Conservation (phyloP, 2,888 invertebrate genomes). For the Troglohyphantes excavatus region DNA sequence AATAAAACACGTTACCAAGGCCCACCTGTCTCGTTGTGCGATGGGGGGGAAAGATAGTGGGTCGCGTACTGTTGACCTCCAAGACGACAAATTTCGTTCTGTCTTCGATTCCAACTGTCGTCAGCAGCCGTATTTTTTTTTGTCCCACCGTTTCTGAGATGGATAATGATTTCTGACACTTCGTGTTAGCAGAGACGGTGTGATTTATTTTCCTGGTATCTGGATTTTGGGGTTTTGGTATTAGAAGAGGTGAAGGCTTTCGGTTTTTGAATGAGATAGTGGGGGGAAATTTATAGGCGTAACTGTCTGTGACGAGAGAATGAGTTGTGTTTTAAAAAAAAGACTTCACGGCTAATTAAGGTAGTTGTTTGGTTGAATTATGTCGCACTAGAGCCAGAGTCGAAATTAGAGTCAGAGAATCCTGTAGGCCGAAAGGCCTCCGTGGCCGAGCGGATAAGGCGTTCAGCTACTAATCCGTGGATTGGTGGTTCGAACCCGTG, state of each 20-base stretch:
- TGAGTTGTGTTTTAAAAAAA: too few species aligned
- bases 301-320: too few species aligned
- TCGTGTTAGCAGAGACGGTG: conserved; percentile 30
- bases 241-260: conserved; percentile 14
- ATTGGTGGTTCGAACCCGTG: too few species aligned
- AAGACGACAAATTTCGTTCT: conserved; percentile 71
- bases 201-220: conserved; percentile 35
- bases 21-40: conserved; percentile 69
- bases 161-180: conserved; percentile 68
- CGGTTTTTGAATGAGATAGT: neutral
- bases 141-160: neutral
- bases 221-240: conserved; percentile 23
- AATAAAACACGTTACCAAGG: conserved; percentile 64
- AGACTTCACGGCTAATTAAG: too few species aligned
- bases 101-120: conserved; percentile 73
- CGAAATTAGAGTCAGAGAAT: too few species aligned
- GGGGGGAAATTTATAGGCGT: conserved; percentile 5
- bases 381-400: too few species aligned
- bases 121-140: conserved; percentile 42
- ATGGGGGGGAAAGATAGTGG: conserved; percentile 61
- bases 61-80: conserved; percentile 58
- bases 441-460: too few species aligned
- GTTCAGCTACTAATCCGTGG: too few species aligned
- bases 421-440: too few species aligned
- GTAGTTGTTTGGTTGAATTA: too few species aligned